Evolutionary conservation across 2,113 vertebrate species (phyloP), one percentile per base, ranked within the genome.

Genomic region (Thunnus maccoyii): DNA sequence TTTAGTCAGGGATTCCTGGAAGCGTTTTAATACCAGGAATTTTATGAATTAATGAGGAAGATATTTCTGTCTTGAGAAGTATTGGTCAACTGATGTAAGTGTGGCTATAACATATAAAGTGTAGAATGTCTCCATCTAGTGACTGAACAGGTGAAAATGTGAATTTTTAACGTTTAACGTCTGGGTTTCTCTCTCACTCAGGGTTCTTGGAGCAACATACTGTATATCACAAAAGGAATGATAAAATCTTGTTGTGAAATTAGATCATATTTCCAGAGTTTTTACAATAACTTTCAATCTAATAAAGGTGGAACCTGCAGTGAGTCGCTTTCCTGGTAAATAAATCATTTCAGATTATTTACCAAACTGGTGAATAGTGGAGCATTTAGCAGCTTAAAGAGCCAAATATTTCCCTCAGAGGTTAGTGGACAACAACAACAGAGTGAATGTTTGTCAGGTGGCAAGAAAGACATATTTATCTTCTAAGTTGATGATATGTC

Each of bases 41-140:
- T 41, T 8, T 46, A 51, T 30, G 36, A 17, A 78, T 77, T 20
- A 52, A 60, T 69, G 63, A 67, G 27, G 18, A 5, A 44, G 18
- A 47, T 17, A 12, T 52, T 46, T 52, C 27, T 51, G 9, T 22
- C 5, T 2, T 32, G 30, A 36, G 63, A 67, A 48, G 48, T 14
- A 22, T 18, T 32, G 13, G n/a, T 55, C 32, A 77, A 30, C 16
- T 75, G 0, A 30, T 22, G 4, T 54, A 30, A 25, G 11, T 27
- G 30, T 5, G 4, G 10, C 16, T 47, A 1, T 0, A 57, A 32
- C 2, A 30, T 25, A 79, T 83, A 86, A 56, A 50, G 54, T 60
- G 82, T 66, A 25, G 54, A 63, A 86, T 83, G 83, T 90, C 88
- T 76, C 92, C 92, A 86, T 92, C 93, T 91, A 88, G 85, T 91